Percentiles rank a stretch among this genome's conserved stretches.
These are phyloP conservation scores for Henicopernis longicauda DNA, from an alignment of 2,113 vertebrate genomes.

Conservation along the genomic window DNA sequence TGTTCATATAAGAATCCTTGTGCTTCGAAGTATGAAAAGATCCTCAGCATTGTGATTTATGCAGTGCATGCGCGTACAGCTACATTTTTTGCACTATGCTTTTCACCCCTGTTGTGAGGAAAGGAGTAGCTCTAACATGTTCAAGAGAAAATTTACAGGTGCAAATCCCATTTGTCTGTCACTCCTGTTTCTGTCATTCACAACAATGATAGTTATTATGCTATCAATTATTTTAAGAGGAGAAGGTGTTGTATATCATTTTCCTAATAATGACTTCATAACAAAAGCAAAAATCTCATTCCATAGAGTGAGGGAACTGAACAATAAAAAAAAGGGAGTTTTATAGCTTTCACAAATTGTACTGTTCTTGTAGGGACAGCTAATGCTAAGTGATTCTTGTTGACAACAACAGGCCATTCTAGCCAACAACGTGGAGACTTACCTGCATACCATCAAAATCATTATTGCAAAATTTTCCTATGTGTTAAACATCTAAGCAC, in stretches of 20 bases:
- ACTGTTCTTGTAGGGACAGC: background rate
- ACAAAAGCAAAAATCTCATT: background rate
- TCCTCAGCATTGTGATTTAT: background rate
- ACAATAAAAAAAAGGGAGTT: background rate
- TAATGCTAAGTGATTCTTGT: background rate
- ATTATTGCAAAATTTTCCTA: background rate
- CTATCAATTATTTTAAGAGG: background rate
- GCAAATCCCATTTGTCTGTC: background rate
- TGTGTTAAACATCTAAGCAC: background rate
- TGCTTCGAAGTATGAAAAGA: background rate
- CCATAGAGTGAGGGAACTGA: background rate
- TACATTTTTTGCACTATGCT: background rate
- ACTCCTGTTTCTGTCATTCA: background rate
- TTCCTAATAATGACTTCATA: background rate
- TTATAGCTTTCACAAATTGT: background rate
- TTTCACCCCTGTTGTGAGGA: background rate
- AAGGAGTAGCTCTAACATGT: background rate
- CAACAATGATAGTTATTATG: background rate
- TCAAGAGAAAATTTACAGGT: background rate
- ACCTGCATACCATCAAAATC: background rate
- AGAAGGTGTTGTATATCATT: background rate
- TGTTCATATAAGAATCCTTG: background rate
- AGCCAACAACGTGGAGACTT: background rate
- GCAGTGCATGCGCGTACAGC: rapidly evolving
- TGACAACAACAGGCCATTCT: rapidly evolving